Base-by-base conservation (phyloP, 2,797 vertebrate genomes). In the Lacerta bilineata region DNA sequence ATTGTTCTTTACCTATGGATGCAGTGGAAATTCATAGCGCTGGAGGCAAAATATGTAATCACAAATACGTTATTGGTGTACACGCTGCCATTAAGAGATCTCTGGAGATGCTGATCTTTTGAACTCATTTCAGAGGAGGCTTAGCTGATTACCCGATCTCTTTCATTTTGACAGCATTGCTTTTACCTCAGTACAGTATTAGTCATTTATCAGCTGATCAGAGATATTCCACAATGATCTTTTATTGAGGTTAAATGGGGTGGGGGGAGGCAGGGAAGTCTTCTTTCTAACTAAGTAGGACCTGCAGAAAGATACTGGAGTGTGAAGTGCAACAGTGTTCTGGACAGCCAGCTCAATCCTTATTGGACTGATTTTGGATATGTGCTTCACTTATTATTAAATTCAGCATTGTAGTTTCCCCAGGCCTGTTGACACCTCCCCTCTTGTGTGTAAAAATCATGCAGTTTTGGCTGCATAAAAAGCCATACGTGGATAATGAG, bases 41-140 rank as follows among this genome's bases (percentile, higher is more conserved):
- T 90, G 83, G 80, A 86, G 91, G 93, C 89, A 81, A 27, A 93
- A 81, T 82, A 76, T 77, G 85, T 85, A 89, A 80, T 50, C 87
- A 79, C 23, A 86, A 92, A 46, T 80, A 74, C 0, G 3, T 68
- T 88, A 10, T 80, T 85, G 9, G 2, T 39, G 20, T 39, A 82
- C 81, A 87, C 10, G 23, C 5, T 88, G 61, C 6, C 87, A 87
- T 75, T 77, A 85, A 74, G 80, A 87, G 25, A 72, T 78, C 74
- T 80, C 79, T 4, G 29, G 25, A 29, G 66, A 89, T 72, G 39
- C 10, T 86, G 72, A 79, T 84, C 27, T 68, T 88, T 75, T 89
- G 13, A 71, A 87, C 89, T 85, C 72, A 39, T 72, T 17, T 3
- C 0, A 82, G 13, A 92, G 93, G 25, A 61, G 59, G 59, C 59